phyloP scores from a whole-genome alignment of 1,140 invertebrate species.

The Drepana arcuata region DNA sequence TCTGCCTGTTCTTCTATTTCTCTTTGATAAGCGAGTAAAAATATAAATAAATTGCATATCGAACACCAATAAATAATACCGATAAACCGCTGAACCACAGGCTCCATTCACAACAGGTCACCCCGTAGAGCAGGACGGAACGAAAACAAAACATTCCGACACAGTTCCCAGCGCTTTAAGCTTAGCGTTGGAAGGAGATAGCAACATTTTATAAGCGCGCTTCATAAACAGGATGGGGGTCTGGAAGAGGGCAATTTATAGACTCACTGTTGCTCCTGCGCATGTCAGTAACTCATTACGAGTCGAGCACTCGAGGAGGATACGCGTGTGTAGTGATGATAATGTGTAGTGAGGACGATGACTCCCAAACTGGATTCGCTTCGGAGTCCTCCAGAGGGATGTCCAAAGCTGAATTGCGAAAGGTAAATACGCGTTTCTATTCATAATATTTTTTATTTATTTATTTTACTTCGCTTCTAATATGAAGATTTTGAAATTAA shows the following conservation, averaged over 20 bases:
- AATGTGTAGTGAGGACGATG: constrained; percentile 64
- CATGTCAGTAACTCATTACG: constrained; percentile 26
- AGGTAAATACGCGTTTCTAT: constrained; percentile 30
- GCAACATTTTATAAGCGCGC: constrained; percentile 17
- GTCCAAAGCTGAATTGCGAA: constrained; percentile 59
- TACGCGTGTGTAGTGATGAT: constrained; percentile 21
- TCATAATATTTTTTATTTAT: too few relatives aligned
- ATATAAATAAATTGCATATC: too few relatives aligned
- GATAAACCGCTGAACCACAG: constrained; percentile 23
- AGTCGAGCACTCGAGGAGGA: not conserved
- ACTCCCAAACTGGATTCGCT: constrained; percentile 51
- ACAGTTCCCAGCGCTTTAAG: constrained; percentile 53
- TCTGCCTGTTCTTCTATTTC: too few relatives aligned
- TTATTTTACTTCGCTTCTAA: too few relatives aligned
- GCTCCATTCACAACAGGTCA: constrained; percentile 51
- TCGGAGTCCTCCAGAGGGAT: constrained; percentile 40
- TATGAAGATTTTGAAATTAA: too few relatives aligned
- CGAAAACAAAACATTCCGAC: constrained; percentile 71
- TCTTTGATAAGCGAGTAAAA: too few relatives aligned
- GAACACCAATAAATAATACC: constrained; percentile 1
- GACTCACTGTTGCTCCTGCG: constrained; percentile 39
- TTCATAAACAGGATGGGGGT: constrained; percentile 38
- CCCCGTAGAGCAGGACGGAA: constrained; percentile 45
- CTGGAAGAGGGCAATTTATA: constrained; percentile 41
- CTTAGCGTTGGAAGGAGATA: constrained; percentile 28